phyloP scores from a whole-genome alignment of 2,888 invertebrate genomes.

The Prenolepis imparis region DNA sequence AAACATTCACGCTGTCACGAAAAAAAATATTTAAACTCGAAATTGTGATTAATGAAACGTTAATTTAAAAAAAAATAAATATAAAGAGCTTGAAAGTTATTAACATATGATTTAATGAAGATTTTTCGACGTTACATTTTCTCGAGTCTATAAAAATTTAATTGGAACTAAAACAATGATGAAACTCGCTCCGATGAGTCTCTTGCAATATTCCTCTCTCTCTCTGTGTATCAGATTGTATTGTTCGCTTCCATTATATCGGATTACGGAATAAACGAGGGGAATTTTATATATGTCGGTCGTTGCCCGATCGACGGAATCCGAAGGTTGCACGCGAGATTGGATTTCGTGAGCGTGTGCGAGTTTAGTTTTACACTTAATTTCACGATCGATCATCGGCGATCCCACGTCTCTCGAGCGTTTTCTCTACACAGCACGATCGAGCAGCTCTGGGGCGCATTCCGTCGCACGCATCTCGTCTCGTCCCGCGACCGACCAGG shows the following conservation, averaged over 20 bases:
- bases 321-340: constrained; percentile 48
- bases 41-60: neutral
- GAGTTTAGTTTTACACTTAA: constrained; percentile 61
- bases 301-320: constrained; percentile 37
- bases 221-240: neutral
- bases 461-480: constrained; percentile 48
- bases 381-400: constrained; percentile 61
- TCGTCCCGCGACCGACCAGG: constrained; percentile 24
- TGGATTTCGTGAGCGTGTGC: constrained; percentile 49
- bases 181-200: neutral
- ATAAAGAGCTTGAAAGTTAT: neutral
- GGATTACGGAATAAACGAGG: neutral
- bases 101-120: neutral
- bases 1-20: neutral
- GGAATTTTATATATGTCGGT: constrained; percentile 14
- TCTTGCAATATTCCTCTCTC: neutral
- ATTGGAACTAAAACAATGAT: neutral
- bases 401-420: constrained; percentile 34
- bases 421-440: constrained; percentile 43
- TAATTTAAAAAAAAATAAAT: neutral
- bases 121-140: neutral
- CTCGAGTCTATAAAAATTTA: neutral
- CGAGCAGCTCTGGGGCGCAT: constrained; percentile 55
- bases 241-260: neutral
- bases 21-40: neutral